Evolutionary conservation across 92 coral and sea anemone genomes (phyloP).

Genomic region (Umimayanthus chanpuru): DNA sequence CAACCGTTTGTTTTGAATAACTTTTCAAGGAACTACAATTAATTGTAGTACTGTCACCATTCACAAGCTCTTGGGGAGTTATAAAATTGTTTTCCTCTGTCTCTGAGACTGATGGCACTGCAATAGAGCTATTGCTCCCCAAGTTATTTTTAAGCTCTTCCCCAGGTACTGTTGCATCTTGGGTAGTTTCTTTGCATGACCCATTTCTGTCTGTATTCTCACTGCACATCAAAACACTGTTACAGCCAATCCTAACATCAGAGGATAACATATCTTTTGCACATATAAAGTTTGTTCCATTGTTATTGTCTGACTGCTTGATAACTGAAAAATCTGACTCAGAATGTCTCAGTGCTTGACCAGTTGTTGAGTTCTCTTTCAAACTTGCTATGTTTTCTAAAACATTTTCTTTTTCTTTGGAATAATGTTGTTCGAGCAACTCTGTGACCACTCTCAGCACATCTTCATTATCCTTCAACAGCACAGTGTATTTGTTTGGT

Average conservation of each 20-base stretch:
- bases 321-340: background rate
- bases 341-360: constrained; percentile 10
- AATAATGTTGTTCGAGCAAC: constrained; percentile 65
- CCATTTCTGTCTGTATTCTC: background rate
- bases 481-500: constrained; percentile 90
- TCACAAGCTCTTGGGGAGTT: background rate
- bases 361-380: background rate
- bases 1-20: background rate
- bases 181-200: background rate
- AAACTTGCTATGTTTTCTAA: background rate
- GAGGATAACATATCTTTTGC: background rate
- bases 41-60: background rate
- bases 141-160: background rate
- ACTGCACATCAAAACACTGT: background rate
- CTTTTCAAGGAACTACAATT: background rate
- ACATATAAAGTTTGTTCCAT: background rate
- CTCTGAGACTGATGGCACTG: background rate
- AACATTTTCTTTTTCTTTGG: constrained; percentile 35
- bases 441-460: constrained; percentile 61
- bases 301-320: background rate
- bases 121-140: background rate
- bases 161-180: constrained; percentile 22
- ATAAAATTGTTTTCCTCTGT: background rate
- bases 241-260: background rate
- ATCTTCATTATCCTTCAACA: constrained; percentile 82